A percentile compares a stretch with the other conserved stretches of the same genome.
Evolutionary conservation across 2,797 vertebrate genomes (phyloP).

Genomic region (Champsocephalus esox): DNA sequence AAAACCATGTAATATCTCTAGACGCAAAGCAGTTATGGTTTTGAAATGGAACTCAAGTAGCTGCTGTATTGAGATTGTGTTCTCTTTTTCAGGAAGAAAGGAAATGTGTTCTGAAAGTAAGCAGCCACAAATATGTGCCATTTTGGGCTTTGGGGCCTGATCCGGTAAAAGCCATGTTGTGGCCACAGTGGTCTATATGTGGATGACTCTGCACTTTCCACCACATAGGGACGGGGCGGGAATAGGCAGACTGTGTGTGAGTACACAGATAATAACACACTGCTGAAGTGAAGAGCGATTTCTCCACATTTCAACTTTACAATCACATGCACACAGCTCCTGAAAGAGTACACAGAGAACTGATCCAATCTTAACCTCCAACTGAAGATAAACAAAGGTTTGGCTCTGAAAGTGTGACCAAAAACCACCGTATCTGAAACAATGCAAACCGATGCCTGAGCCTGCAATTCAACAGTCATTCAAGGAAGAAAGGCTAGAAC

Average conservation of each 20-base stretch:
- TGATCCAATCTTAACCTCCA: slow-evolving; percentile 16
- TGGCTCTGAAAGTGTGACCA: slow-evolving; percentile 33
- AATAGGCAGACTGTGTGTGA: slow-evolving; percentile 40
- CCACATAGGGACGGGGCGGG: slow-evolving; percentile 47
- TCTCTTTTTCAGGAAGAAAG: slow-evolving; percentile 35
- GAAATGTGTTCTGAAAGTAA: slow-evolving; percentile 54
- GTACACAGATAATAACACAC: slow-evolving; percentile 63
- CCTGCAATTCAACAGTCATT: slow-evolving; percentile 31
- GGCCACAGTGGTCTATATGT: slow-evolving; percentile 64
- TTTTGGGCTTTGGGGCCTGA: slow-evolving; percentile 59
- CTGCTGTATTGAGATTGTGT: slow-evolving; percentile 54
- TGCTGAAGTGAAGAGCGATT: slow-evolving; percentile 34
- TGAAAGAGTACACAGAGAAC: slow-evolving; percentile 3
- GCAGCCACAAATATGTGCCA: slow-evolving; percentile 75
- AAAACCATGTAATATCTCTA: slow-evolving; percentile 47
- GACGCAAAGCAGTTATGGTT: slow-evolving; percentile 54
- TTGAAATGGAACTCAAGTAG: slow-evolving; percentile 44
- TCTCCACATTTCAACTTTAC: slow-evolving; percentile 10
- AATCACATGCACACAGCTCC: slow-evolving; percentile 2
- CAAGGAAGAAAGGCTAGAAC: slow-evolving; percentile 30
- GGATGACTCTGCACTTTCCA: slow-evolving; percentile 73
- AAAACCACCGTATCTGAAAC: slow-evolving; percentile 62
- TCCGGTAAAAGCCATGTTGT: slow-evolving; percentile 66
- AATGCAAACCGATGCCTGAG: slow-evolving; percentile 53
- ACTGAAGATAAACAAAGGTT: slow-evolving; percentile 23